Base-by-base conservation (phyloP, 2,797 vertebrate species). In the Scomberomorus guttatus region DNA sequence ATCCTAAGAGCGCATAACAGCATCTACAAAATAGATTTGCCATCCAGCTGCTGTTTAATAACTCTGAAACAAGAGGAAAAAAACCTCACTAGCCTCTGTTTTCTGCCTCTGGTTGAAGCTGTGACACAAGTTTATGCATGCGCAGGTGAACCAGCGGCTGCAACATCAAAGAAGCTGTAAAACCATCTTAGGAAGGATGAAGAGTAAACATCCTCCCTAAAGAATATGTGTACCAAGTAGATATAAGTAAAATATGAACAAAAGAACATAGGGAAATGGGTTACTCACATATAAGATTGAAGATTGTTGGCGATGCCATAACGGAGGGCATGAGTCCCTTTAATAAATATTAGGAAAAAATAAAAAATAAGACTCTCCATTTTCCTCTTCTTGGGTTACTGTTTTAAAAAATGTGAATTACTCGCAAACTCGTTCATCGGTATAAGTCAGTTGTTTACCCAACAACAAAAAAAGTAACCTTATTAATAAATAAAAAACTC, bases 241-340 rank as follows among this genome's bases (percentile, higher is more conserved):
- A 52, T 13, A 50, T 0, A 29, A 27, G 7, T 4, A 10, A 61
- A 13, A 20, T 7, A 1, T 32, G 24, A 66, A 59, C 3, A 55
- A 46, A 0, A 29, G 46, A 52, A 75, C 9, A 72, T 1, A 32
- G 3, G 14, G 56, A 6, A 55, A 22, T 46, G 18, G 5, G 20
- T 71, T 89, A 96, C 96, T 97, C 86, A 97, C 96, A 96, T 96
- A 27, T 94, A 90, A 0, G 95, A 80, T 46, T 94, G 91, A 11
- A 96, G 93, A 46, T 90, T 90, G 59, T 42, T 93, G 67, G 76
- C 17, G 44, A 14, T 68, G 76, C 86, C 93, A 89, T 93, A 87
- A 66, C 82, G 89, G 37, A 93, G 58, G 15, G 87, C 72, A 12
- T 55, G 46, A 27, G 86, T 72, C 56, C 84, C 89, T 75, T 89